Evolutionary conservation across 1,140 invertebrate genomes (phyloP).

Genomic region (Leptoteleia sp.): DNA sequence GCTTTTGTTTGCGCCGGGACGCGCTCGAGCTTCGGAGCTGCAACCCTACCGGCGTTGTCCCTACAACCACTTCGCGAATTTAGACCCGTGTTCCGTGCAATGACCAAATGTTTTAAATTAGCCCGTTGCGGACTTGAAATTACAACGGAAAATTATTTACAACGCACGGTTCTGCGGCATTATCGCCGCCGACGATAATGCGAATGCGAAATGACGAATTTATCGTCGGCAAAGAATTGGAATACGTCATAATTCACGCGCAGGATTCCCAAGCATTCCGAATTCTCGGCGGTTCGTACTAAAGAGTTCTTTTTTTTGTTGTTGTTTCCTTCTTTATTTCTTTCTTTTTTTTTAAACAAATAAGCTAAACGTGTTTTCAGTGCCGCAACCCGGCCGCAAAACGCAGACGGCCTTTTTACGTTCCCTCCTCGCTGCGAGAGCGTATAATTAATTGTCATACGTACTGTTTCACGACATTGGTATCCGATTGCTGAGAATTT

Average conservation of each 20-base stretch:
- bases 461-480: slow-evolving; percentile 64
- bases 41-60: slow-evolving; percentile 60
- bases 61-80: slow-evolving; percentile 72
- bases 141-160: slow-evolving; percentile 9
- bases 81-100: slow-evolving; percentile 64
- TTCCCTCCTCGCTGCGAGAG: slow-evolving; percentile 47
- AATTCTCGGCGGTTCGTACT: slow-evolving; percentile 12
- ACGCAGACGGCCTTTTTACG: slow-evolving; percentile 40
- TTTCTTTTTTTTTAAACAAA: slow-evolving; percentile 47
- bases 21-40: slow-evolving; percentile 70
- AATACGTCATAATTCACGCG: slow-evolving; percentile 9
- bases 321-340: no score
- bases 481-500: slow-evolving; percentile 68
- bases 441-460: slow-evolving; percentile 64
- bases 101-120: slow-evolving; percentile 44
- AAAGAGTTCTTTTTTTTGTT: no score
- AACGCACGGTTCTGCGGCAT: background rate
- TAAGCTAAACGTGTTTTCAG: slow-evolving; percentile 46
- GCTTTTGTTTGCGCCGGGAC: slow-evolving; percentile 78
- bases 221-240: no score
- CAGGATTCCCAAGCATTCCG: slow-evolving; percentile 1
- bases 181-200: background rate
- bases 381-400: slow-evolving; percentile 45
- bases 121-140: slow-evolving; percentile 14
- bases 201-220: background rate